Evolutionary conservation across 1,140 invertebrate species (phyloP), one percentile per base, ranked within the genome.

Genomic region (Lordiphosa stackelbergi): DNA sequence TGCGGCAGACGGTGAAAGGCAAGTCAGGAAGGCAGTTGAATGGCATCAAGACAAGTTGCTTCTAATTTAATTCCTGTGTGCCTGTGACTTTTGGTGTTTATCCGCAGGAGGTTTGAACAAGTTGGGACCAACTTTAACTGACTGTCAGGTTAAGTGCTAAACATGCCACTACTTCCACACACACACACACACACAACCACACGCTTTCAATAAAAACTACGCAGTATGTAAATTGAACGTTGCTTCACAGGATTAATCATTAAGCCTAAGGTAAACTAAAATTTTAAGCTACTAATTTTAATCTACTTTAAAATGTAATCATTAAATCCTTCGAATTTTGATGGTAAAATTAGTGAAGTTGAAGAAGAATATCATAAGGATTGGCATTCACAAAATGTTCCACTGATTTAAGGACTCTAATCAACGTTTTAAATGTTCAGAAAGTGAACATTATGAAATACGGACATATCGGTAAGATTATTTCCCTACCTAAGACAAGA

Each of bases 41-140:
- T 69, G 64, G 58, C 70, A 69, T 53, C 42, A 66, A 66, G 74
- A 79, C 75, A 79, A 79, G 70, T 81, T 79, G 66, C 54, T 59
- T 61, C 71, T 75, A 71, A 81, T 81, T 79, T 75, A 79, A 81
- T 81, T 74, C 52, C 19, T 4, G 19, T 49, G 28, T 47, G 51
- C 51, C 5, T 31, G 28, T 65, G 53, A 74, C 72, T 66, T 66
- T 66, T 66, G 53, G 24, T 42, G 24, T 49, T 49, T 8, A 9
- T 48, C n/a, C 31, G 19, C 22, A 10, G 24, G 16, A 11, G 16
- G 24, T 2, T 31, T 48, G 5, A 4, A 2, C 5, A 35, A 13
- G 34, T 9, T 49, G 31, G 13, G 24, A 2, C 28, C 28, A 31
- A 31, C 28, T 31, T 31, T 31, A 31, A 8, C 28, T 31, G 28